Percentiles rank a stretch among this genome's conserved stretches.
phyloP scores from a whole-genome alignment of 2,113 vertebrate genomes.

The Nycticorax nycticorax region DNA sequence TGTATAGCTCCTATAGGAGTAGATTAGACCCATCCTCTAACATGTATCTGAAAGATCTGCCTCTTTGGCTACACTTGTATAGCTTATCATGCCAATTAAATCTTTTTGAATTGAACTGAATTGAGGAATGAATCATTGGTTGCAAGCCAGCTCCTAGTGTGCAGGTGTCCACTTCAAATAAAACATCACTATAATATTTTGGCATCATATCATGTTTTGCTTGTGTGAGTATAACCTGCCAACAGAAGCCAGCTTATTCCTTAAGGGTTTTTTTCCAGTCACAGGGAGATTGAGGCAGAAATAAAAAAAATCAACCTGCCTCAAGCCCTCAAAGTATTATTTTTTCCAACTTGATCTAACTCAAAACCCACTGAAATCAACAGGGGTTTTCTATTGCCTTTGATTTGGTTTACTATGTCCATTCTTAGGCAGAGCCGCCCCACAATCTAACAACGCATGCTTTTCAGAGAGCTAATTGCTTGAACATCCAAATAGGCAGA shows the following conservation, averaged over 20 bases:
- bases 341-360: not conserved
- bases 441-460: not conserved
- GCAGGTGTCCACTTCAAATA: constrained; percentile 24
- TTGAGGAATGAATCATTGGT: not conserved
- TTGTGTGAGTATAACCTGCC: not conserved
- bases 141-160: not conserved
- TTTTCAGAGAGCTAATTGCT: not conserved
- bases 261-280: not conserved
- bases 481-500: not conserved
- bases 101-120: not conserved
- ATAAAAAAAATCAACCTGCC: not conserved
- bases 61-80: not conserved
- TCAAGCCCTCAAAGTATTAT: not conserved
- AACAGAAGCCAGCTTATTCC: not conserved
- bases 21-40: not conserved
- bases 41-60: not conserved
- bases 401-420: not conserved
- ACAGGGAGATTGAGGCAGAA: not conserved
- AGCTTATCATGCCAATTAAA: not conserved
- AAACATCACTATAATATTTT: not conserved
- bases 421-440: not conserved
- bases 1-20: not conserved
- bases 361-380: not conserved
- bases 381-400: not conserved
- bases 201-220: not conserved